A percentile compares a stretch with the other conserved stretches of the same genome.
phyloP scores from a whole-genome alignment of 2,888 invertebrate genomes.

The Netelia virgata region DNA sequence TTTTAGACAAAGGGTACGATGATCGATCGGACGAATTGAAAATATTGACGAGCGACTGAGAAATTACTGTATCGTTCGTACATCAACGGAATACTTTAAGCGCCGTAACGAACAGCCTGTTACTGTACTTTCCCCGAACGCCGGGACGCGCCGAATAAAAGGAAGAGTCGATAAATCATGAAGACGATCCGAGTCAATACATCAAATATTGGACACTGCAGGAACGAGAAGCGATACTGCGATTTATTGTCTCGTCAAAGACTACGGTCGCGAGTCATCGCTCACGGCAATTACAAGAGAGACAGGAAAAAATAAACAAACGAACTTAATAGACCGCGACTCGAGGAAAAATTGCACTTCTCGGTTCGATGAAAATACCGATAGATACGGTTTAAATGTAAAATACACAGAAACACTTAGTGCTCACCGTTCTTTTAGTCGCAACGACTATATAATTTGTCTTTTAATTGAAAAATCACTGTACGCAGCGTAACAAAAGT shows the following conservation, averaged over 20 bases:
- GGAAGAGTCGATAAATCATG: not conserved
- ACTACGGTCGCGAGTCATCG: not conserved
- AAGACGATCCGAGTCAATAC: not conserved
- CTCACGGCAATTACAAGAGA: not conserved
- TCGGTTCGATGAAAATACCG: conserved; percentile 34
- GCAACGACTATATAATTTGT: not conserved
- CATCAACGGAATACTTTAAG: not conserved
- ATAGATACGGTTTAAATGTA: conserved; percentile 17
- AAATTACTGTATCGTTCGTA: not conserved
- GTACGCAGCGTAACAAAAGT: too few species aligned
- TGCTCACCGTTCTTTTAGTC: conserved; percentile 46
- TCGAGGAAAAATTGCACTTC: conserved; percentile 21
- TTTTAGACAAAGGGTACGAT: too few species aligned
- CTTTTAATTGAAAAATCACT: not conserved
- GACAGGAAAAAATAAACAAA: conserved; percentile 5
- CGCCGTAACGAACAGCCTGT: not conserved
- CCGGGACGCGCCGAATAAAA: not conserved
- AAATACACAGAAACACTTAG: conserved; percentile 29
- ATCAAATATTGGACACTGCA: not conserved
- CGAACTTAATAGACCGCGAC: conserved; percentile 4
- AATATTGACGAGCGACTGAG: not conserved
- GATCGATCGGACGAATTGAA: not conserved
- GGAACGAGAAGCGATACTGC: not conserved
- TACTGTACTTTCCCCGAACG: not conserved
- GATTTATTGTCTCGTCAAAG: not conserved